phyloP scores from a whole-genome alignment of 2,113 vertebrate species.

The Centropus unirufus region DNA sequence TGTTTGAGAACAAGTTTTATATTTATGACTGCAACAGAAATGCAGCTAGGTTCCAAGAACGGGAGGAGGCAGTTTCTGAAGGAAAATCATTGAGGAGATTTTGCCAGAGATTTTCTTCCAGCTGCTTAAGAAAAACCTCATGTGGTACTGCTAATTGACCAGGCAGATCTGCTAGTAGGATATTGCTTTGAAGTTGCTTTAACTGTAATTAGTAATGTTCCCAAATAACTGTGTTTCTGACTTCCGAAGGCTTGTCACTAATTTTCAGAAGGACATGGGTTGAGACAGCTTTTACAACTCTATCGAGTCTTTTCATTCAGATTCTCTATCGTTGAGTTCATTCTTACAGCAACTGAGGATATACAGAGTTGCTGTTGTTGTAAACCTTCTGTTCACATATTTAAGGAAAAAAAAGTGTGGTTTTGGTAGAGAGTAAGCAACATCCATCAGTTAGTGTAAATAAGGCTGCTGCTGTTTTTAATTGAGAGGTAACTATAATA shows the following conservation, averaged over 20 bases:
- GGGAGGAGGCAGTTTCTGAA: neutral
- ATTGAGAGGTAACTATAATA: neutral
- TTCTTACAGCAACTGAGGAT: neutral
- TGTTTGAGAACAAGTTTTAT: neutral
- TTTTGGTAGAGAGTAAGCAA: neutral
- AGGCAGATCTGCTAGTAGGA: neutral
- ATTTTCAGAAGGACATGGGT: neutral
- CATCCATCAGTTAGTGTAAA: neutral
- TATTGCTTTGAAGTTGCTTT: neutral
- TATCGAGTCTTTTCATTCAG: neutral
- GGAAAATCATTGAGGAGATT: neutral
- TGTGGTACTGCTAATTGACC: neutral
- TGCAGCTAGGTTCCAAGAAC: neutral
- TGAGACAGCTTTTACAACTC: neutral
- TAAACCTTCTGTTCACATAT: neutral
- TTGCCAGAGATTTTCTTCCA: slow-evolving; percentile 13
- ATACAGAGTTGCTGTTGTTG: neutral
- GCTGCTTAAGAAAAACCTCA: neutral
- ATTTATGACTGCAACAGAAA: slow-evolving; percentile 29
- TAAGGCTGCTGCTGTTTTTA: neutral
- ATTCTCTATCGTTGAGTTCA: neutral
- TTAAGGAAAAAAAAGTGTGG: neutral
- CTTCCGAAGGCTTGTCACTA: neutral
- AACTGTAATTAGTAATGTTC: neutral
- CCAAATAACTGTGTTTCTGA: neutral